phyloP scores from a whole-genome alignment of 2,888 invertebrate species.

The Scaptomyza reducta region DNA sequence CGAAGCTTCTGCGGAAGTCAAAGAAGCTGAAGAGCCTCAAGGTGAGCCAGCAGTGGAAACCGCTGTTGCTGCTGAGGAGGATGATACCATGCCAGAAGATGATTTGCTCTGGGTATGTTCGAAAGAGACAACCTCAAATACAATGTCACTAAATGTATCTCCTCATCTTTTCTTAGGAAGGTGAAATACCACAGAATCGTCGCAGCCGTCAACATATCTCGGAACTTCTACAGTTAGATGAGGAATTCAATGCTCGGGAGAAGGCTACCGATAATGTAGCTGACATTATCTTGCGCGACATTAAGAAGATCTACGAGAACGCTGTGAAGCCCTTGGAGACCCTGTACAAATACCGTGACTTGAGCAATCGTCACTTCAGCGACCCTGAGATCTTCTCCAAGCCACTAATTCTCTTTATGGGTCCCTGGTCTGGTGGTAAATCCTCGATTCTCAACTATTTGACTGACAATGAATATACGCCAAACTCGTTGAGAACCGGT shows the following conservation, averaged over 20 bases:
- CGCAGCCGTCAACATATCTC: slow-evolving; percentile 92
- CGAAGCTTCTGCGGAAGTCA: slow-evolving; percentile 61
- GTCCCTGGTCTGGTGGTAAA: slow-evolving; percentile 98
- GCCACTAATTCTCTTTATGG: slow-evolving; percentile 96
- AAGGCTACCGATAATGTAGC: slow-evolving; percentile 89
- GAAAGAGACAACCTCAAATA: accelerated
- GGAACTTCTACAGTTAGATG: slow-evolving; percentile 91
- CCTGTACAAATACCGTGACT: slow-evolving; percentile 95
- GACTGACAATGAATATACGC: slow-evolving; percentile 93
- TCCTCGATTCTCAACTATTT: slow-evolving; percentile 97
- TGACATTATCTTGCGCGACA: slow-evolving; percentile 91
- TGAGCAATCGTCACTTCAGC: slow-evolving; percentile 95
- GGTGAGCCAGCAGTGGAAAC: slow-evolving; percentile 75
- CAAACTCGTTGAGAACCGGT: slow-evolving; percentile 94
- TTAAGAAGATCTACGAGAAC: slow-evolving; percentile 93
- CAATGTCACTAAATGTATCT: neutral
- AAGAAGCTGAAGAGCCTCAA: slow-evolving; percentile 37
- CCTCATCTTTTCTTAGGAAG: slow-evolving; percentile 85
- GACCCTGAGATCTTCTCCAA: slow-evolving; percentile 98
- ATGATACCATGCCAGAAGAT: slow-evolving; percentile 87
- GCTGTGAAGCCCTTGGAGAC: slow-evolving; percentile 95
- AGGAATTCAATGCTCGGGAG: slow-evolving; percentile 89
- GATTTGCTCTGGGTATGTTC: slow-evolving; percentile 86
- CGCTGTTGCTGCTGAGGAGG: slow-evolving; percentile 70
- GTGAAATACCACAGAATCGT: slow-evolving; percentile 90